Conservation (phyloP, 2,797 vertebrate species). For the Myiothlypis chrysogaster region DNA sequence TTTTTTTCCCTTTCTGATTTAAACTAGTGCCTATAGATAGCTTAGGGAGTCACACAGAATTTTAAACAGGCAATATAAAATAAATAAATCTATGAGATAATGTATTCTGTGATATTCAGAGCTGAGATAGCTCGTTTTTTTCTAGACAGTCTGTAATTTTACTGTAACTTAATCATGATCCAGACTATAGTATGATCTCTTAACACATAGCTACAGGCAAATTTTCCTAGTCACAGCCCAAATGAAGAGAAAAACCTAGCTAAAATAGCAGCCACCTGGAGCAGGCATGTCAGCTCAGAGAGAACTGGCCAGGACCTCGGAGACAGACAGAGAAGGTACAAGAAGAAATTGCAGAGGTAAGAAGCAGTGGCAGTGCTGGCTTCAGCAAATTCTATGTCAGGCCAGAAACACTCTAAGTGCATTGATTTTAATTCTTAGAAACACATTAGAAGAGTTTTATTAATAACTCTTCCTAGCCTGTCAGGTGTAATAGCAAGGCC, state of each 20-base stretch:
- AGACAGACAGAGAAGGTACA: neutral
- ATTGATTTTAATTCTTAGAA: neutral
- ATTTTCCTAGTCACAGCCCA: neutral
- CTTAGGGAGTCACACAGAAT: neutral
- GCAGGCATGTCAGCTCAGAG: neutral
- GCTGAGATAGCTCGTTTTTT: slow-evolving; percentile 35
- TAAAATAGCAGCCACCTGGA: neutral
- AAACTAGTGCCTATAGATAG: neutral
- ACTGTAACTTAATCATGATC: slow-evolving; percentile 14
- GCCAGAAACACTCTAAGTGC: neutral
- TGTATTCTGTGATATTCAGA: neutral
- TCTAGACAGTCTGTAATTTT: neutral
- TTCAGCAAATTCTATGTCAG: neutral
- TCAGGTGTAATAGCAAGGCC: neutral
- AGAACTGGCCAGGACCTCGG: neutral
- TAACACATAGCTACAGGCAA: neutral
- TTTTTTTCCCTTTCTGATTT: neutral
- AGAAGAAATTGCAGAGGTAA: neutral
- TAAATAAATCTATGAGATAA: slow-evolving; percentile 28
- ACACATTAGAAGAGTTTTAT: neutral
- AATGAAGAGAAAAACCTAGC: neutral
- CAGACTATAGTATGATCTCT: neutral
- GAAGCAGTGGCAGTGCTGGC: neutral
- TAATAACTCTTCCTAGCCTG: neutral
- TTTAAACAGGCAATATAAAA: slow-evolving; percentile 28